Evolutionary conservation across 1,140 invertebrate species (phyloP), one percentile per base, ranked within the genome.

Genomic region (Temnothorax longispinosus): DNA sequence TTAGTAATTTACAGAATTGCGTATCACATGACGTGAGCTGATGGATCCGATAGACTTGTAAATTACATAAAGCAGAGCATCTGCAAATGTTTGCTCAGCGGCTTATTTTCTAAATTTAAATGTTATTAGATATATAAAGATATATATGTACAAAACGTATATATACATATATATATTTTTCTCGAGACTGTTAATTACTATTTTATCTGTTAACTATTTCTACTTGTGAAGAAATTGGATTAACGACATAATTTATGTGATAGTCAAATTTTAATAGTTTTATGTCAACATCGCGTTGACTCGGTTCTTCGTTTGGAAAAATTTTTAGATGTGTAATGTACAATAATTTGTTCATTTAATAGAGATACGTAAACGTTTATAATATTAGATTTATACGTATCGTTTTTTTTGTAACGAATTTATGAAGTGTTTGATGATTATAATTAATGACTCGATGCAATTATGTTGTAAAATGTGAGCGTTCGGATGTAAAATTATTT

Each of bases 1-100:
- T 93, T 93, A 93, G 91, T 64, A 85, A 91, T 92, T 92, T 90
- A 90, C 78, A 81, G 77, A 91, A 91, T 64, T 76, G 81, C 87
- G 87, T 91, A 86, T 65, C 52, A 88, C 58, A 87, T 91, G 92
- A 92, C 72, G 84, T 78, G 87, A 90, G 75, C 92, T 93, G 90
- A 92, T 88, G 77, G 86, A 87, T 72, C 69, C 60, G 69, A 67
- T 10, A n/a, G n/a, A 84, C 50, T 75, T 60, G 38, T 81, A 84
- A 75, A 50, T 75, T 75, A 60, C n/a, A 47, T 27, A 10, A 72
- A 32, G 27, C 41, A 15, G 32, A 60, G 10, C 54, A 60, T 27
- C n/a, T 32, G 38, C 15, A 69, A 52, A 44, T 58, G 38, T 50
- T 58, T 84, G 69, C 41, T 47, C 69, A 41, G 52, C 35, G n/a